A percentile compares a stretch with the other conserved stretches of the same genome.
These are phyloP conservation scores for Motacilla tschutschensis DNA, from an alignment of 2,113 vertebrate genomes.

Conservation along the genomic window DNA sequence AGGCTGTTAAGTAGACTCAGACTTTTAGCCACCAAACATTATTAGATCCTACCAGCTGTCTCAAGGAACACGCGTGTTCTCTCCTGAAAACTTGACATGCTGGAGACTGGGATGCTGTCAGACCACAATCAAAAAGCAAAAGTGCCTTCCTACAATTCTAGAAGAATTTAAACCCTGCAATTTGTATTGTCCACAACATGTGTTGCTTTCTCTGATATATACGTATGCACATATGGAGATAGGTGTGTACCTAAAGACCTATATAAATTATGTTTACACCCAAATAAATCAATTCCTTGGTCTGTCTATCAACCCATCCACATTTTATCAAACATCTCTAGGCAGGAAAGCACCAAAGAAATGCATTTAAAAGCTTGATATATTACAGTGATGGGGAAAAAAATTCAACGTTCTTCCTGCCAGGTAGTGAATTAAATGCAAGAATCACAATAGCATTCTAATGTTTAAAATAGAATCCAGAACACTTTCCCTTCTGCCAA, in stretches of 20 bases:
- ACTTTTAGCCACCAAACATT: background rate
- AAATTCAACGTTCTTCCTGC: background rate
- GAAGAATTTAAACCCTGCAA: background rate
- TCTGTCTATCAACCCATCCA: background rate
- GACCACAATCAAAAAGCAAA: background rate
- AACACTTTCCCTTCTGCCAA: background rate
- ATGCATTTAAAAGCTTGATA: background rate
- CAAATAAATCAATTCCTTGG: background rate
- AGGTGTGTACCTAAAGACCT: background rate
- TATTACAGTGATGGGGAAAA: background rate
- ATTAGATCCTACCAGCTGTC: background rate
- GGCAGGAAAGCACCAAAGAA: background rate
- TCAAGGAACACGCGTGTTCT: background rate
- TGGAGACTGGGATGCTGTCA: background rate
- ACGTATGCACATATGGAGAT: background rate
- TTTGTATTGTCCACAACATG: background rate
- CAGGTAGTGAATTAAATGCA: constrained; percentile 5
- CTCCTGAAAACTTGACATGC: background rate
- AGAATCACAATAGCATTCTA: background rate
- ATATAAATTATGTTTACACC: background rate
- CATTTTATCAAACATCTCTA: background rate
- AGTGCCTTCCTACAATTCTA: background rate
- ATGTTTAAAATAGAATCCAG: background rate
- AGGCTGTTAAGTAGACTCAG: background rate
- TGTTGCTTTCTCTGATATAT: background rate